Percentiles rank a stretch among this genome's conserved stretches.
phyloP scores from a whole-genome alignment of 2,113 vertebrate species.

The Rhynchomys soricoides region DNA sequence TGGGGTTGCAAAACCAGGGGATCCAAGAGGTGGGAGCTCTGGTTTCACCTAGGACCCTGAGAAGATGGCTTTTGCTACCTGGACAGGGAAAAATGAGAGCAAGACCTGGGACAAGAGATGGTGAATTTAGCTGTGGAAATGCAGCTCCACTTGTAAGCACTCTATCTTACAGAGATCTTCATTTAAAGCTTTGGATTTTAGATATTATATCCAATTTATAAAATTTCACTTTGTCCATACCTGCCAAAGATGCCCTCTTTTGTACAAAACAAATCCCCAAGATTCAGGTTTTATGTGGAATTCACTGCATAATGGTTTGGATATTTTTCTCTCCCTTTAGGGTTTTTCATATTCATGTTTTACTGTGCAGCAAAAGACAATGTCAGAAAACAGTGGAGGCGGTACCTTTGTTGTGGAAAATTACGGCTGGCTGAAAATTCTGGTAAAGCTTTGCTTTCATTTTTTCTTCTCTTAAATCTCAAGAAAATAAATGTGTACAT shows the following conservation, averaged over 20 bases:
- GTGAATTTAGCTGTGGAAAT: constrained; percentile 42
- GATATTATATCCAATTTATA: constrained; percentile 15
- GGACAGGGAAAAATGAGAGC: background rate
- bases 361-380: constrained; percentile 96
- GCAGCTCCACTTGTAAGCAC: background rate
- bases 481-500: constrained; percentile 34
- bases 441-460: constrained; percentile 84
- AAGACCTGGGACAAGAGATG: background rate
- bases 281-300: constrained; percentile 37
- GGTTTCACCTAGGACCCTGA: background rate
- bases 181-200: constrained; percentile 39
- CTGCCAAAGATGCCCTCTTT: constrained; percentile 52
- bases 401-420: constrained; percentile 95
- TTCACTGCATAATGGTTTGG: constrained; percentile 27
- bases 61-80: background rate
- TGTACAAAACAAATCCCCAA: constrained; percentile 29
- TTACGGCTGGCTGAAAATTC: constrained; percentile 94
- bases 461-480: constrained; percentile 60
- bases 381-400: constrained; percentile 95
- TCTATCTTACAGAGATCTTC: constrained; percentile 24
- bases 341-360: constrained; percentile 97
- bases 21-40: background rate
- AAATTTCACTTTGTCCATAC: constrained; percentile 36
- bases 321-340: constrained; percentile 81
- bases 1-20: background rate